A percentile compares a stretch with the other conserved stretches of the same genome.
These are phyloP conservation scores for Rhinogobius similis DNA, from an alignment of 2,113 vertebrate genomes.

Conservation along the genomic window DNA sequence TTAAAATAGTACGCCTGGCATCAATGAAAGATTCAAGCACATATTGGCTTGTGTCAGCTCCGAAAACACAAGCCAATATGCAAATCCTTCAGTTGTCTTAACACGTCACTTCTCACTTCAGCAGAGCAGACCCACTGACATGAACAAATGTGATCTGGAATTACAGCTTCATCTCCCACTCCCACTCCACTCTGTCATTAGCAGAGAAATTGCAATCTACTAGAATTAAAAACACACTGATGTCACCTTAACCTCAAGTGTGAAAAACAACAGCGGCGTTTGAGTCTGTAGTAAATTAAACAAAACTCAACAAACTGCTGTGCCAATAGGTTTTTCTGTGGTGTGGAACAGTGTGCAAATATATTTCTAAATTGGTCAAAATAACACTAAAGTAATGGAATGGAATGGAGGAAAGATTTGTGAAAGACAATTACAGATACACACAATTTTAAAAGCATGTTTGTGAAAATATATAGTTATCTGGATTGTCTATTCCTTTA, in stretches of 20 bases:
- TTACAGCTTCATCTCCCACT: constrained; percentile 22
- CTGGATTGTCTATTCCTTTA: neutral
- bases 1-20: neutral
- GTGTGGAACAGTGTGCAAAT: no score
- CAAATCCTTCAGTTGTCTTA: neutral
- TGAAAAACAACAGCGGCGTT: neutral
- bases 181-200: constrained; percentile 19
- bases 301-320: neutral
- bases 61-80: neutral
- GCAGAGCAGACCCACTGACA: constrained; percentile 13
- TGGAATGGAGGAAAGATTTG: no score
- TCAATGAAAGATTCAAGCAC: neutral
- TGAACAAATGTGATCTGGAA: constrained; percentile 7
- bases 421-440: no score
- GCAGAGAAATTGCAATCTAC: constrained; percentile 21
- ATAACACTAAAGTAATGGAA: neutral
- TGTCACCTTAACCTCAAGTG: constrained; percentile 4
- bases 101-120: constrained; percentile 9
- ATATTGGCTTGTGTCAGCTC: no score
- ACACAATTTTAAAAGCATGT: no score
- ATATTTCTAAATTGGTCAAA: neutral
- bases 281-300: neutral
- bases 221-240: constrained; percentile 19
- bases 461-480: no score
- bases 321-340: neutral